Evolutionary conservation across 2,888 invertebrate genomes (phyloP).

Genomic region (Erannis defoliaria): DNA sequence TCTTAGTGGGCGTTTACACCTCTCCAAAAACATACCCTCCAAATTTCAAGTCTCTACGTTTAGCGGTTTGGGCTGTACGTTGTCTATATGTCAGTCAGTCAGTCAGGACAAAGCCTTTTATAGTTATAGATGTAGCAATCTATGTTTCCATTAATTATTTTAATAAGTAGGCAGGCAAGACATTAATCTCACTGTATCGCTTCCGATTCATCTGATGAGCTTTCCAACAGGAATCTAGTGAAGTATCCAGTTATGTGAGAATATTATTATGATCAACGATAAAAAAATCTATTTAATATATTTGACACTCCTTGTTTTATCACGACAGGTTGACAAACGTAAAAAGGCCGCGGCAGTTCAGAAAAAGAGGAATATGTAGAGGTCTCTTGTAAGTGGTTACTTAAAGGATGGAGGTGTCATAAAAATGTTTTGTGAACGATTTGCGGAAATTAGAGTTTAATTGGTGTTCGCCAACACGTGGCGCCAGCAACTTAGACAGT

Average conservation of each 20-base stretch:
- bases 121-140: too few species aligned
- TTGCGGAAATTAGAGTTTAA: conserved; percentile 63
- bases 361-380: too few species aligned
- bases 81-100: too few species aligned
- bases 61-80: too few species aligned
- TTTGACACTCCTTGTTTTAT: conserved; percentile 49
- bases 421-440: conserved; percentile 49
- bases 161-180: conserved; percentile 2
- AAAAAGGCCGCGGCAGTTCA: conserved; percentile 22
- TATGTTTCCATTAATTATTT: neutral
- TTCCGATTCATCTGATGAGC: conserved; percentile 24
- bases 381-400: conserved; percentile 20
- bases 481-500: neutral
- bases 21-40: too few species aligned
- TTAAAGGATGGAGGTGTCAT: conserved; percentile 12
- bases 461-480: conserved; percentile 53
- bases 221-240: conserved; percentile 30
- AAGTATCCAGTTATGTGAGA: conserved; percentile 40
- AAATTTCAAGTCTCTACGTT: too few species aligned
- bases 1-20: too few species aligned
- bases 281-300: conserved; percentile 54
- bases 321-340: conserved; percentile 33
- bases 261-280: conserved; percentile 43
- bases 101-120: too few species aligned
- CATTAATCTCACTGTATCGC: conserved; percentile 22